Conservation (phyloP, 2,797 vertebrate genomes). For the Crenichthys baileyi region DNA sequence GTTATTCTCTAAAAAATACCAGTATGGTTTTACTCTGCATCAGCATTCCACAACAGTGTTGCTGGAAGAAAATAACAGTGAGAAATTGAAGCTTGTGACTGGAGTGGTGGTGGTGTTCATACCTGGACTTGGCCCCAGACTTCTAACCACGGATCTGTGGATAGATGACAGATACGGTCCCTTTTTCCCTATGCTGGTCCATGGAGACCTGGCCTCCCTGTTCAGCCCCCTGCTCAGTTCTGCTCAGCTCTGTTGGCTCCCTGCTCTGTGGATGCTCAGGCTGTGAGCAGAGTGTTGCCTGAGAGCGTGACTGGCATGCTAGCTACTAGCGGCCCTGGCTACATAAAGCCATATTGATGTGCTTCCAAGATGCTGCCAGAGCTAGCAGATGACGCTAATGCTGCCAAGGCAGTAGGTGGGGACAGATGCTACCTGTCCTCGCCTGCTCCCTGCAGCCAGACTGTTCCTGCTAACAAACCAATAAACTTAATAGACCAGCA, state of each 20-base stretch:
- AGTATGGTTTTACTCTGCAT: constrained; percentile 15
- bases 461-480: constrained; percentile 82
- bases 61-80: constrained; percentile 20
- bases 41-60: constrained; percentile 40
- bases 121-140: constrained; percentile 56
- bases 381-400: constrained; percentile 82
- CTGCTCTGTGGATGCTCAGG: constrained; percentile 71
- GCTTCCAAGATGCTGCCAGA: constrained; percentile 83
- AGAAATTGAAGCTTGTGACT: constrained; percentile 42
- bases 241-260: constrained; percentile 76
- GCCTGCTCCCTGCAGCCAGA: constrained; percentile 78
- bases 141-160: constrained; percentile 67
- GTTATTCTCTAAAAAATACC: neutral
- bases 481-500: constrained; percentile 81
- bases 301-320: constrained; percentile 84
- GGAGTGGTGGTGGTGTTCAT: constrained; percentile 54
- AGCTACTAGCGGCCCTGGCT: constrained; percentile 78
- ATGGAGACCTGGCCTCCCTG: constrained; percentile 73
- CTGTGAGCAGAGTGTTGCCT: constrained; percentile 68
- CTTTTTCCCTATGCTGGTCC: constrained; percentile 59
- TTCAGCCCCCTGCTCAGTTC: constrained; percentile 68
- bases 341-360: constrained; percentile 86
- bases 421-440: constrained; percentile 88
- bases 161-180: constrained; percentile 70
- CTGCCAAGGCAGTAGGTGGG: constrained; percentile 86